Conservation (phyloP, 2,888 invertebrate species). For the Liposcelis brunnea region DNA sequence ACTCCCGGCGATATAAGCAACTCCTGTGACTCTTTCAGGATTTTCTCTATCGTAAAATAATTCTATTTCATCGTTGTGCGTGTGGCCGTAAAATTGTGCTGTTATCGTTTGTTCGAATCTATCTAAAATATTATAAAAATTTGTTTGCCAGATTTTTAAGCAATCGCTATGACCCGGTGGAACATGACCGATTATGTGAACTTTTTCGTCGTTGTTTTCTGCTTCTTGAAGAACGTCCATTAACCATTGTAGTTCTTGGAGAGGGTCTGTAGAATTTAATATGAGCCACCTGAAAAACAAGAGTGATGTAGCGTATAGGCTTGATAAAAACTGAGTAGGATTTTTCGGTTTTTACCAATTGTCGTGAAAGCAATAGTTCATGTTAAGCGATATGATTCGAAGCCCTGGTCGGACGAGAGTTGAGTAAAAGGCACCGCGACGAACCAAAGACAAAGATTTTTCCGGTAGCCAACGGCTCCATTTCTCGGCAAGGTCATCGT, state of each 20-base stretch:
- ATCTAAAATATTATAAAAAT: background rate
- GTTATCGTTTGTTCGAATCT: conserved; percentile 2
- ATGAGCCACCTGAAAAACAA: conserved; percentile 5
- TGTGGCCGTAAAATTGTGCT: conserved; percentile 4
- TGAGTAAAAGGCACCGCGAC: conserved; percentile 81
- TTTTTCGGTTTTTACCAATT: conserved; percentile 53
- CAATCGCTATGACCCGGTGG: conserved; percentile 3
- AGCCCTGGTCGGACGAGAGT: conserved; percentile 79
- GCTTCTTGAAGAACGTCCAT: background rate
- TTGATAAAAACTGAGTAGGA: background rate
- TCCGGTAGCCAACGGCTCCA: conserved; percentile 5
- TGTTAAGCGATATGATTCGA: conserved; percentile 82
- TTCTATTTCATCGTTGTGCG: conserved; percentile 4
- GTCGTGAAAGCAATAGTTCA: conserved; percentile 90
- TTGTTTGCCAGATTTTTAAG: background rate
- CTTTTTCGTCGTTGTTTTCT: conserved; percentile 1
- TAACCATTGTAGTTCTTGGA: conserved; percentile 7
- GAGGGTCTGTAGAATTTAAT: conserved; percentile 2
- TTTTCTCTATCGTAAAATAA: background rate
- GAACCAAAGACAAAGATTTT: conserved; percentile 16
- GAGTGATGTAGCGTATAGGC: conserved; percentile 11
- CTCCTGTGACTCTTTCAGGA: background rate
- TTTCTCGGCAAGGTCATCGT: conserved; percentile 5
- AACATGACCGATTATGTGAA: conserved; percentile 5
- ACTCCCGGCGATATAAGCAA: background rate